Evolutionary conservation across 2,113 vertebrate species (phyloP).

Genomic region (Oryzias woworae): DNA sequence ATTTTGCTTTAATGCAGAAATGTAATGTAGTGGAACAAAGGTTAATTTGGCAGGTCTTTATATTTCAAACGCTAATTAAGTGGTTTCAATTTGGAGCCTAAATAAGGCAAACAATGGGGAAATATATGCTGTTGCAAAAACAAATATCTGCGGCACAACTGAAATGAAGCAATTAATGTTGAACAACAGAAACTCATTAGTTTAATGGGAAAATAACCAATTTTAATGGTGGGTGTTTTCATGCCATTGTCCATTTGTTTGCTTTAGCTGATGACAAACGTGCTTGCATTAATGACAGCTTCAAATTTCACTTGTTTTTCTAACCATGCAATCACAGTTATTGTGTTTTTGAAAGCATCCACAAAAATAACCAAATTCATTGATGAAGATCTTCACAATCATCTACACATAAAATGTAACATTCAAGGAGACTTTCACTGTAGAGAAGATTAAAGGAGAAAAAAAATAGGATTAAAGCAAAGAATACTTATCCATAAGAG

Average conservation of each 20-base stretch:
- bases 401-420: constrained; percentile 13
- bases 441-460: background rate
- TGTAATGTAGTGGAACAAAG: constrained; percentile 75
- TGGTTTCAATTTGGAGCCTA: constrained; percentile 62
- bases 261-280: constrained; percentile 56
- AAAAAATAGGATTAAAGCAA: constrained; percentile 36
- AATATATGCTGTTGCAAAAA: constrained; percentile 54
- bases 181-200: constrained; percentile 72
- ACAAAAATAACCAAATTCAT: constrained; percentile 20
- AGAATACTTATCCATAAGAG: constrained; percentile 29
- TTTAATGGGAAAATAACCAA: constrained; percentile 74
- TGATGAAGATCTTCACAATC: constrained; percentile 23
- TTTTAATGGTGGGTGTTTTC: constrained; percentile 56
- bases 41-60: constrained; percentile 74
- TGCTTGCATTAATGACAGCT: constrained; percentile 36
- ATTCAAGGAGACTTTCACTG: constrained; percentile 9
- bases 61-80: constrained; percentile 70
- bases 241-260: constrained; percentile 46
- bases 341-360: constrained; percentile 35
- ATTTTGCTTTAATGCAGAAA: constrained; percentile 66
- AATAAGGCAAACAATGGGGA: constrained; percentile 64
- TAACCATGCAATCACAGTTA: constrained; percentile 37
- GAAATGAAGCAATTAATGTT: constrained; percentile 76
- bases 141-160: constrained; percentile 67
- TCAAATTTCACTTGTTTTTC: constrained; percentile 29